Evolutionary conservation across 2,888 invertebrate genomes (phyloP).

Genomic region (Lysandra bellargus): DNA sequence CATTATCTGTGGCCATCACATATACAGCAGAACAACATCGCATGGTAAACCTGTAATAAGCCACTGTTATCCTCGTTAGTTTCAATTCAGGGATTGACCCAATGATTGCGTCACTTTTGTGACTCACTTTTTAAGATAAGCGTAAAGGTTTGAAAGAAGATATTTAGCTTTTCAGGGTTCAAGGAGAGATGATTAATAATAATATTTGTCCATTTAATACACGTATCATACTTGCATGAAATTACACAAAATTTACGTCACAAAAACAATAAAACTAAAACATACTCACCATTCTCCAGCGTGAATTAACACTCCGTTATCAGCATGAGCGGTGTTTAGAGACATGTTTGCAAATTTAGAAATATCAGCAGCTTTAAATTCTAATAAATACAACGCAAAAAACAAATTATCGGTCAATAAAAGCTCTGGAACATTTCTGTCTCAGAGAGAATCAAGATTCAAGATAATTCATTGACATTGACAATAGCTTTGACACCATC

Average conservation of each 20-base stretch:
- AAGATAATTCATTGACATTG: neutral
- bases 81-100: neutral
- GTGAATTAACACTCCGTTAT: constrained; percentile 96
- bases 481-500: neutral
- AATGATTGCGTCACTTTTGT: constrained; percentile 21
- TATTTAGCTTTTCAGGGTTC: neutral
- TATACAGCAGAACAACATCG: neutral
- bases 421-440: constrained; percentile 9
- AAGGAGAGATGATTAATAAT: neutral
- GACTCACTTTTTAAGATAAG: constrained; percentile 1
- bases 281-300: constrained; percentile 95
- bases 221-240: neutral
- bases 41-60: neutral
- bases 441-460: neutral
- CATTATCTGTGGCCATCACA: neutral
- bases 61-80: neutral
- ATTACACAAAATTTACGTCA: constrained; percentile 33
- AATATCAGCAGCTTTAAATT: neutral
- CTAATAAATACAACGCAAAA: neutral
- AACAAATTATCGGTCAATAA: neutral
- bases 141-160: neutral
- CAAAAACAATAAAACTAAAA: constrained; percentile 41
- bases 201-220: neutral
- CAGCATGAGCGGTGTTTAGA: constrained; percentile 96
- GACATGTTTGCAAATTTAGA: constrained; percentile 83